Conservation (phyloP, 1,140 invertebrate genomes). For the Amyelois transitella region DNA sequence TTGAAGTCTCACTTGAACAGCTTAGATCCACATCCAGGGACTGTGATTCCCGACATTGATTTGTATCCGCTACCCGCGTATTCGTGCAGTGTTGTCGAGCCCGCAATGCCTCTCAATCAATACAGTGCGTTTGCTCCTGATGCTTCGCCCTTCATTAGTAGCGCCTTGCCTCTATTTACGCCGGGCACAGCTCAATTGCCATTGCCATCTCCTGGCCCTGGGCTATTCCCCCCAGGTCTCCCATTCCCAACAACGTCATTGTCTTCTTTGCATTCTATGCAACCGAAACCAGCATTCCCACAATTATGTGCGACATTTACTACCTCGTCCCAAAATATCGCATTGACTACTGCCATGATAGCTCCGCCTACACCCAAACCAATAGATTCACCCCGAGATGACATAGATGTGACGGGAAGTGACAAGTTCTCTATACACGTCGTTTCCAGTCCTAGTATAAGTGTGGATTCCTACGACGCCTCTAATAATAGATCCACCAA, state of each 20-base stretch:
- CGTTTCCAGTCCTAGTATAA: constrained; percentile 51
- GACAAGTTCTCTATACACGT: constrained; percentile 60
- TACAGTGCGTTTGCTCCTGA: constrained; percentile 72
- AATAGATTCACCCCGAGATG: constrained; percentile 59
- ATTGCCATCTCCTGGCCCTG: constrained; percentile 77
- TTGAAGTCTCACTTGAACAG: constrained; percentile 45
- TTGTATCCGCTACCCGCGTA: constrained; percentile 64
- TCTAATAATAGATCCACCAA: constrained; percentile 41
- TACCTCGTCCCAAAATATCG: constrained; percentile 85
- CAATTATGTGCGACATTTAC: constrained; percentile 83
- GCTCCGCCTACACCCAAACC: constrained; percentile 70
- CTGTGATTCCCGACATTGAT: constrained; percentile 59
- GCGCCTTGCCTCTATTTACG: constrained; percentile 76
- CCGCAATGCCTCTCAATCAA: constrained; percentile 61
- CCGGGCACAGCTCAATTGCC: constrained; percentile 75
- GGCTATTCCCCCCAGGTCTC: constrained; percentile 77
- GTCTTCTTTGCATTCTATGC: constrained; percentile 27
- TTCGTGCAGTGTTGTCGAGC: constrained; percentile 65
- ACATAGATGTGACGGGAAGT: constrained; percentile 55
- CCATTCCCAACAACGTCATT: constrained; percentile 69
- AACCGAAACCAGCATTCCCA: constrained; percentile 58
- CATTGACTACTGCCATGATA: constrained; percentile 84
- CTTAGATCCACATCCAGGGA: constrained; percentile 43
- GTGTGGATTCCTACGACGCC: constrained; percentile 51
- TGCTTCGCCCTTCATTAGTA: constrained; percentile 72